Evolutionary conservation across 2,797 vertebrate genomes (phyloP), one percentile per base, ranked within the genome.

Genomic region (Acipenser ruthenus): DNA sequence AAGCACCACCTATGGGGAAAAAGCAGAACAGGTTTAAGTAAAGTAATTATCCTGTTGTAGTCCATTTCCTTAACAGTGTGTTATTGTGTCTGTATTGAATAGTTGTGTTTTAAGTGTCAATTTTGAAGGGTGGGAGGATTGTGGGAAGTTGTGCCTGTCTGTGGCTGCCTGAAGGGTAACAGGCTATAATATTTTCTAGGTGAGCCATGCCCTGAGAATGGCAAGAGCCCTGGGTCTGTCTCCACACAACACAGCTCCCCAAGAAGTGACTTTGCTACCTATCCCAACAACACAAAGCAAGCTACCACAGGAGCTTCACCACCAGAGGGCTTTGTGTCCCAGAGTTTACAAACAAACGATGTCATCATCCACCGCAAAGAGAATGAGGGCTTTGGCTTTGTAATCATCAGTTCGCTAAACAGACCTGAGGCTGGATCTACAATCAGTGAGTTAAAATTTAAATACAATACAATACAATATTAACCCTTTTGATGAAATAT

Each of bases 391-490:
- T 99, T 99, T 3, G 97, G 97, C 48, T 99, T 99, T 6, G 96
- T 99, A 64, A 99, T 99, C 85, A 99, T 99, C 85, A 98, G 96
- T 80, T 99, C 97, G 9, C 88, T 99, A 61, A 99, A 95, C 87
- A 91, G 95, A 58, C 95, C 97, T 0, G 95, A 99, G 68, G 90
- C 89, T 0, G 85, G 90, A 6, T 73, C 91, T 65, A 80, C 90
- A 51, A 93, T 93, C 83, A 88, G 97, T 99, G 78, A 93, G 93
- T 37, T 37, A 3, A 37, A 37, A 37, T 11, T 4, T 10, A 12
- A n/a, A 58, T 58, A 11, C 12, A 12, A 13, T 58, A 11, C 12
- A 12, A 13, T 58, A 58, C 10, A 58, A 58, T 58, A 58, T 58
- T 23, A 37, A 37, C 23, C 23, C 4, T 37, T 37, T 37, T 37